Evolutionary conservation across 2,113 vertebrate genomes (phyloP).

Genomic region (pig (Sus scrofa)): DNA sequence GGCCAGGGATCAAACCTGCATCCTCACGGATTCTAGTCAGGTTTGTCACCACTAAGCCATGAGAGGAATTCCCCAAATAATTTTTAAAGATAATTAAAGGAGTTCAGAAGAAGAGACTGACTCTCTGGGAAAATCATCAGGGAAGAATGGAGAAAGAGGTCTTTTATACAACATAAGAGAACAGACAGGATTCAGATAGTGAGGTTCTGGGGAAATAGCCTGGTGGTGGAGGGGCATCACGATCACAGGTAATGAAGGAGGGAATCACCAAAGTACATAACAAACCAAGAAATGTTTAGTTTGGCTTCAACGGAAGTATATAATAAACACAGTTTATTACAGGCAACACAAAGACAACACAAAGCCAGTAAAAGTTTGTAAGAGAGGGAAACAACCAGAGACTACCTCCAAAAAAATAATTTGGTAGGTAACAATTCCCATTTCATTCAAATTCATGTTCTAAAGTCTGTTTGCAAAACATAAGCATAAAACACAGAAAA

Average conservation of each 20-base stretch:
- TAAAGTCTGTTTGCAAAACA: background rate
- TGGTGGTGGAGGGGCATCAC: background rate
- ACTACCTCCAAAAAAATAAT: conserved; percentile 42
- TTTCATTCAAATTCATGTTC: conserved; percentile 38
- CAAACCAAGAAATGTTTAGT: too few species aligned
- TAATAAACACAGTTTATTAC: too few species aligned
- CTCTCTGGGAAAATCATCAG: background rate
- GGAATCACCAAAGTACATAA: background rate
- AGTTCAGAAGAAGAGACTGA: background rate
- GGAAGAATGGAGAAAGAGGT: background rate
- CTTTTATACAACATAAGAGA: background rate
- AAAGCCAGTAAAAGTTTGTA: background rate
- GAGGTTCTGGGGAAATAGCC: background rate
- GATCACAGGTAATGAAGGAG: background rate
- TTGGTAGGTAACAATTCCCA: background rate
- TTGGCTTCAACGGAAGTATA: too few species aligned
- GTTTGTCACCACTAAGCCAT: too few species aligned
- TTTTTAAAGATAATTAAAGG: background rate
- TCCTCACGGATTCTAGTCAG: too few species aligned
- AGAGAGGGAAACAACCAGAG: background rate
- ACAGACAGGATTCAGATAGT: background rate
- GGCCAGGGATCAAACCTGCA: too few species aligned
- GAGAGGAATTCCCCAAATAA: background rate
- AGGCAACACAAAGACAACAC: too few species aligned
- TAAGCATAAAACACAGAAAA: background rate